These are phyloP conservation scores for Hydriomena furcata DNA, from an alignment of 2,888 invertebrate genomes.

Conservation along the genomic window DNA sequence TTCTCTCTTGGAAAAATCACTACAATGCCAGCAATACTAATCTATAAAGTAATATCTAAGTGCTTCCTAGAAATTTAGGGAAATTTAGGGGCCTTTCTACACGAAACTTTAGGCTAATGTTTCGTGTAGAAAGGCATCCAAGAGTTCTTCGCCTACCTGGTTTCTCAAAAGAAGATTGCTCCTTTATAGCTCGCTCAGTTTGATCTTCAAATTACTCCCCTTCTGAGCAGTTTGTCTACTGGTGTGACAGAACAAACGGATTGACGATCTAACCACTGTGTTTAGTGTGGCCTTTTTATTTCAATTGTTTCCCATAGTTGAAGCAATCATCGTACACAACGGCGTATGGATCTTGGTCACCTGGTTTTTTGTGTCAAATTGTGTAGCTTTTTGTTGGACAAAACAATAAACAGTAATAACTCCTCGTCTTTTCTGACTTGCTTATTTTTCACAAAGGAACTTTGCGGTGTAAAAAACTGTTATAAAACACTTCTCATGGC, in stretches of 20 bases:
- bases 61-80: too few species aligned
- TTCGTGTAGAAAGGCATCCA: too few species aligned
- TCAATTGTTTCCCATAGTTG: slow-evolving; percentile 54
- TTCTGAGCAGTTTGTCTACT: slow-evolving; percentile 4
- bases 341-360: slow-evolving; percentile 36
- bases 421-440: slow-evolving; percentile 15
- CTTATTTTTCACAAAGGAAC: slow-evolving; percentile 7
- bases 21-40: too few species aligned
- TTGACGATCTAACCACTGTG: slow-evolving; percentile 50
- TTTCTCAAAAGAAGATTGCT: neutral
- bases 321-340: slow-evolving; percentile 35
- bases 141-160: too few species aligned
- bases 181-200: neutral
- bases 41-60: too few species aligned
- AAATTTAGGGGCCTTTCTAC: too few species aligned
- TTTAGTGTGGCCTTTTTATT: slow-evolving; percentile 49
- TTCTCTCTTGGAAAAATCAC: too few species aligned
- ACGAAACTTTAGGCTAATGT: too few species aligned
- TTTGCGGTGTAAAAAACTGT: neutral
- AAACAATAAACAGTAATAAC: slow-evolving; percentile 13
- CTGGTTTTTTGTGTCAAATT: slow-evolving; percentile 31
- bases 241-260: slow-evolving; percentile 56
- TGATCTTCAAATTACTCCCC: slow-evolving; percentile 24
- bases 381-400: slow-evolving; percentile 22
- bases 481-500: neutral